Evolutionary conservation across 1,140 invertebrate species (phyloP).

Genomic region (Saccostrea glomerata): DNA sequence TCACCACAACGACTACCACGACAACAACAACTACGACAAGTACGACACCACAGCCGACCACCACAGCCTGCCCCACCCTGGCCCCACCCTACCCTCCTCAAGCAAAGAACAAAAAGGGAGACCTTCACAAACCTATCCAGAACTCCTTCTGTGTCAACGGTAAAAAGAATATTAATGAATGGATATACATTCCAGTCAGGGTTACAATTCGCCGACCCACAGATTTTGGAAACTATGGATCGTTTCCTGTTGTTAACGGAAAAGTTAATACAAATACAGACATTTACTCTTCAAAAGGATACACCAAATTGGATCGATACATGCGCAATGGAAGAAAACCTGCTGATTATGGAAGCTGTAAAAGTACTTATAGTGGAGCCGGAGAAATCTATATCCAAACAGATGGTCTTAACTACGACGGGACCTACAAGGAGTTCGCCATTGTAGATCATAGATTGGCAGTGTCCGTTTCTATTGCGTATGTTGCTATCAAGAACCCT

Average conservation of each 20-base stretch:
- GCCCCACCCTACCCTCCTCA: background rate
- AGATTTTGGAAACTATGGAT: slow-evolving; percentile 61
- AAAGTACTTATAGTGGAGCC: slow-evolving; percentile 56
- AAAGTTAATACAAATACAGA: slow-evolving; percentile 56
- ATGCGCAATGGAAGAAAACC: slow-evolving; percentile 41
- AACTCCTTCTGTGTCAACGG: slow-evolving; percentile 70
- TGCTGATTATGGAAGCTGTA: slow-evolving; percentile 50
- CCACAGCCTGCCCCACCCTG: slow-evolving; percentile 37
- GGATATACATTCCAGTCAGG: slow-evolving; percentile 72
- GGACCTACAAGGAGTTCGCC: slow-evolving; percentile 71
- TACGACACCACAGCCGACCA: slow-evolving; percentile 16
- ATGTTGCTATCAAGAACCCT: slow-evolving; percentile 69
- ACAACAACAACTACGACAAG: slow-evolving; percentile 25
- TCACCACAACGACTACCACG: slow-evolving; percentile 23
- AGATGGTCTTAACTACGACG: slow-evolving; percentile 72
- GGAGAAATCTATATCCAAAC: slow-evolving; percentile 70
- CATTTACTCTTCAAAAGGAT: slow-evolving; percentile 62
- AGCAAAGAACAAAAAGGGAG: background rate
- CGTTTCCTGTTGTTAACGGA: slow-evolving; percentile 68
- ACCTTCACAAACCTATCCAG: slow-evolving; percentile 58
- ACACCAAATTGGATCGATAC: slow-evolving; percentile 39
- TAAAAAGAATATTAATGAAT: slow-evolving; percentile 66
- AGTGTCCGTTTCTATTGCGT: slow-evolving; percentile 69
- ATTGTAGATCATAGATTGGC: slow-evolving; percentile 71
- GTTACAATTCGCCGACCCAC: slow-evolving; percentile 67